Evolutionary conservation across 2,113 vertebrate genomes (phyloP), one percentile per base, ranked within the genome.

Genomic region (Xiphophorus couchianus): DNA sequence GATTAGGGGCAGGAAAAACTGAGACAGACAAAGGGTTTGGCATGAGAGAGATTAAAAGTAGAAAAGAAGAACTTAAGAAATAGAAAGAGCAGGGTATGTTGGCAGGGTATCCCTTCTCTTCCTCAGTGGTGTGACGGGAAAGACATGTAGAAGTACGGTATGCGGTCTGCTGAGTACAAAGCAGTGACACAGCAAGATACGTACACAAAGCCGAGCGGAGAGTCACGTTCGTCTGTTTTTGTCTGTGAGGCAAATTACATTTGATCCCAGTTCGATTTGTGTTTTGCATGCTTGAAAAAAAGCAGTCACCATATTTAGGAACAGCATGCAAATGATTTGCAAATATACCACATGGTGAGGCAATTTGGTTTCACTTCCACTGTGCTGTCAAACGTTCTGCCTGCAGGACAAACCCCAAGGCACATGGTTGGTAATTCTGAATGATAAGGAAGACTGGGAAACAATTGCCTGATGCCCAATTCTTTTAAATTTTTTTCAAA

Each of bases 101-200:
- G 65, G n/a, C 12, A 22, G 31, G 60, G n/a, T 19, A 62, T 42
- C 67, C 62, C 42, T 7, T 85, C 27, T 70, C 66, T 76, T 66
- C 44, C 73, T 90, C 76, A 87, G 85, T 69, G 67, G 33, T 37
- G 63, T 63, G 71, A 77, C 86, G 86, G 86, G 88, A 88, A 90
- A 74, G 39, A 65, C 67, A 65, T 64, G 66, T 1, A 78, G 51
- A 84, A 60, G 72, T 69, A 69, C 82, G 78, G 84, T 74, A 78
- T 86, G 66, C 80, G 77, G 71, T 78, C 78, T 87, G 76, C 70
- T 73, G 69, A 73, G 74, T 85, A 90, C 77, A 88, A 5, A 62
- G 14, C 25, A 5, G 79, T 69, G 77, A 85, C 78, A 74, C 2
- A 15, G 30, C 28, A 48, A n/a, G 77, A 87, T 83, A 78, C 63